Percentiles rank a stretch among this genome's conserved stretches.
Evolutionary conservation across 2,888 invertebrate genomes (phyloP).

Genomic region (Rutpela maculata): DNA sequence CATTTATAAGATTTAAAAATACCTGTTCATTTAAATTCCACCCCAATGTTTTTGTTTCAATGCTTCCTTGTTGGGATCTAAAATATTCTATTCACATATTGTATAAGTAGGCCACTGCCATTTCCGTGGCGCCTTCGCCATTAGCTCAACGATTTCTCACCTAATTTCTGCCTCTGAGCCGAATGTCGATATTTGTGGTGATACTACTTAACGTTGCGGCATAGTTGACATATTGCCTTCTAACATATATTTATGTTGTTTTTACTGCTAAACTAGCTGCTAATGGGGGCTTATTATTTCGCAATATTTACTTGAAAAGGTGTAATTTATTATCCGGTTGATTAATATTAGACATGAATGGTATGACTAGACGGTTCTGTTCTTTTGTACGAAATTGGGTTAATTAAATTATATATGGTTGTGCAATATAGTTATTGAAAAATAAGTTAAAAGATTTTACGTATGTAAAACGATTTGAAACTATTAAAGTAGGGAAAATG

Average conservation of each 20-base stretch:
- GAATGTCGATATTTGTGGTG: background rate
- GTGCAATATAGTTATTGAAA: background rate
- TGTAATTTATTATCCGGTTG: background rate
- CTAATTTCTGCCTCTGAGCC: background rate
- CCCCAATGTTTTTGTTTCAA: background rate
- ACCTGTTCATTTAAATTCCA: background rate
- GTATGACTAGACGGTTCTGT: background rate
- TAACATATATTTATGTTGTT: slow-evolving; percentile 45
- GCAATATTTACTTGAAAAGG: background rate
- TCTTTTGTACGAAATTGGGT: background rate
- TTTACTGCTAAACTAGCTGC: slow-evolving; percentile 42
- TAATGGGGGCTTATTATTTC: slow-evolving; percentile 35
- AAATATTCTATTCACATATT: background rate
- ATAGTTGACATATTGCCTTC: slow-evolving; percentile 42
- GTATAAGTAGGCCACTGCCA: background rate
- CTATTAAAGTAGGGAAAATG: too few species aligned
- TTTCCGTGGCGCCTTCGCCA: slow-evolving; percentile 17
- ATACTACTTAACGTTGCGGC: background rate
- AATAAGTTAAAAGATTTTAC: background rate
- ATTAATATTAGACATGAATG: background rate
- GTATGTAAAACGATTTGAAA: too few species aligned
- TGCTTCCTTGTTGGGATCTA: background rate
- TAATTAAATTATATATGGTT: background rate
- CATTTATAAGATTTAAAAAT: background rate
- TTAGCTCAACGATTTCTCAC: background rate